Base-by-base conservation (phyloP, 2,888 invertebrate genomes). In the Congeria kusceri region DNA sequence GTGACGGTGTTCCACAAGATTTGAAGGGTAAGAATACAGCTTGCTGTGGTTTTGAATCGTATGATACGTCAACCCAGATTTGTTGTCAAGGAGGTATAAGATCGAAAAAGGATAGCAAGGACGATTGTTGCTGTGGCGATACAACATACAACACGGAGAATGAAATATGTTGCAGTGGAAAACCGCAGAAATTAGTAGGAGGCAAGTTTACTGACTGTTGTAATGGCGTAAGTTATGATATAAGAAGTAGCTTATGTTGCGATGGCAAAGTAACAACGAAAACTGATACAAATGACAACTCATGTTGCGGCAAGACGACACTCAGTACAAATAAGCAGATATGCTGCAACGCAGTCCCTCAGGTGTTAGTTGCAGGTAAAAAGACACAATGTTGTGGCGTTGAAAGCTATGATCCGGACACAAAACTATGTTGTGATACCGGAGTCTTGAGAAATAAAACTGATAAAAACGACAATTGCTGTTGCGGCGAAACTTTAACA, bases 401-500 rank as follows among this genome's bases (percentile, higher is more conserved):
- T 62, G n/a, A 20, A 46, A 74, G 74, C 28, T 74, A 74, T 39
- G 57, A 74, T 62, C 58, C 67, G 20, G 57, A 63, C 25, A 28
- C 62, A n/a, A 27, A 44, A 18, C 28, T 74, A 4, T 74, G 74
- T 57, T 74, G 74, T 67, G 58, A 74, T 29, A 58, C 67, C 15
- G 49, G 64, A n/a, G 58, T 57, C 20, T 27, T 71, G n/a, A 56
- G 71, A 47, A 64, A 58, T 23, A 80, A 67, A 13, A 28, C 28
- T 5, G 63, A 47, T 13, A 25, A 47, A 20, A 67, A 58, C 32
- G 80, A 80, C 28, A 80, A 75, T 27, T 75, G 75, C 46, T 80
- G 80, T 44, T 80, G 80, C 29, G 80, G 80, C 28, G 56, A 57
- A 20, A 64, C 56, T 1, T 25, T 44, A 13, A 75, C 80, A 39